phyloP scores from a whole-genome alignment of 2,888 invertebrate species.

The Lepetodrilus schrolli region DNA sequence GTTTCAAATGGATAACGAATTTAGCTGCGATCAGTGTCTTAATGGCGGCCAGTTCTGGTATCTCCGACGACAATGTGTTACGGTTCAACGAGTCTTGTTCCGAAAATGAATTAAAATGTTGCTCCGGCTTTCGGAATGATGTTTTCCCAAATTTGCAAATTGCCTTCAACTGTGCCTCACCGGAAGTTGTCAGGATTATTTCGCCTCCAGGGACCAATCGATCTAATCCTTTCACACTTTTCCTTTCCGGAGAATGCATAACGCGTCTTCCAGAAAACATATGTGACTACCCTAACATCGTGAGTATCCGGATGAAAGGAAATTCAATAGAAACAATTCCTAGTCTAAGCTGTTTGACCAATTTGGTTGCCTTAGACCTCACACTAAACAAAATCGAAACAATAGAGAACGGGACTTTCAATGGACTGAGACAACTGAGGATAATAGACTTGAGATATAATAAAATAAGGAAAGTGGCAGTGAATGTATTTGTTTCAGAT shows the following conservation, averaged over 20 bases:
- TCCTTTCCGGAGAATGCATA: neutral
- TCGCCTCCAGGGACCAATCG: neutral
- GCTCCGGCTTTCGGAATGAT: too few relatives aligned
- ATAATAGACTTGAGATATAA: neutral
- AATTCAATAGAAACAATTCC: neutral
- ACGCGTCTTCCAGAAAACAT: neutral
- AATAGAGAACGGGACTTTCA: neutral
- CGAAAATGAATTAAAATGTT: too few relatives aligned
- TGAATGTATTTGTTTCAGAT: neutral
- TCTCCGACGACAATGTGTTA: too few relatives aligned
- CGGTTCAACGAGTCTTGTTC: too few relatives aligned
- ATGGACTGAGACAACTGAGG: neutral
- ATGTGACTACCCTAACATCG: neutral
- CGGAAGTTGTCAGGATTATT: neutral
- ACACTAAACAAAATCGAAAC: neutral
- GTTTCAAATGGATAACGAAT: too few relatives aligned
- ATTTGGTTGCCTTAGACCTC: neutral
- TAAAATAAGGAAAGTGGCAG: neutral
- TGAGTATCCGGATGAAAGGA: neutral
- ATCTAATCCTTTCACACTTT: neutral
- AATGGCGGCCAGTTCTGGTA: too few relatives aligned
- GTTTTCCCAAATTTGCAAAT: too few relatives aligned
- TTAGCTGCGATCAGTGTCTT: too few relatives aligned
- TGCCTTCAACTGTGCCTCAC: too few relatives aligned
- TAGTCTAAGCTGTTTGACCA: neutral